Conservation (phyloP, 2,888 invertebrate genomes). For the Myopa testacea region DNA sequence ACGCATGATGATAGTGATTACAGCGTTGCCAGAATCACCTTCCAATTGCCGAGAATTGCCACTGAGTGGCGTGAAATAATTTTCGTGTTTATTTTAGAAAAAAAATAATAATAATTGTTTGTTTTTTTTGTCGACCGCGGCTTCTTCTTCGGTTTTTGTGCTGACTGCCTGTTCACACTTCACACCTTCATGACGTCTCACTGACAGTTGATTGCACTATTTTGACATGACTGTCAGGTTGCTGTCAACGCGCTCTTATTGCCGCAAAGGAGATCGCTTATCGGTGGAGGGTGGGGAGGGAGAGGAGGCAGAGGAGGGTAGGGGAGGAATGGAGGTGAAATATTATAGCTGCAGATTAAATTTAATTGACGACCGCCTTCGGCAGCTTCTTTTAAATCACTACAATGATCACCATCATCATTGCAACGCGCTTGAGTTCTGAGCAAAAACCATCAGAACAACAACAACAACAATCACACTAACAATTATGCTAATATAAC, state of each 20-base stretch:
- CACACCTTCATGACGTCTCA: slow-evolving; percentile 30
- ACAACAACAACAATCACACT: slow-evolving; percentile 18
- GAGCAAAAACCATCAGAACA: not conserved
- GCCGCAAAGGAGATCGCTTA: slow-evolving; percentile 43
- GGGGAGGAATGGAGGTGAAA: not conserved
- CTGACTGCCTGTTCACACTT: slow-evolving; percentile 8
- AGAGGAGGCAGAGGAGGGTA: not conserved
- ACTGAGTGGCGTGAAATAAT: too few species aligned
- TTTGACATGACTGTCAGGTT: slow-evolving; percentile 49
- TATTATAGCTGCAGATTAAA: slow-evolving; percentile 14
- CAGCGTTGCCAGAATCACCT: too few species aligned
- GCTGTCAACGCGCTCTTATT: slow-evolving; percentile 46
- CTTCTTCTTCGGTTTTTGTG: not conserved
- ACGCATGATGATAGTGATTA: too few species aligned
- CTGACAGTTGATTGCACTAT: slow-evolving; percentile 42
- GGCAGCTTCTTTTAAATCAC: not conserved
- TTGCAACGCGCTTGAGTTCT: not conserved
- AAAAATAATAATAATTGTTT: not conserved
- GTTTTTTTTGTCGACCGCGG: not conserved
- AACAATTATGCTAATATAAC: slow-evolving; percentile 20
- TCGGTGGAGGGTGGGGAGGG: too few species aligned
- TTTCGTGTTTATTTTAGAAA: not conserved
- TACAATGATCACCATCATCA: too few species aligned
- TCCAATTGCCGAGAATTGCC: too few species aligned
- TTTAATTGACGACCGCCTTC: slow-evolving; percentile 29